These are phyloP conservation scores for Xanthia icteritia DNA, from an alignment of 2,888 invertebrate genomes.

Conservation along the genomic window DNA sequence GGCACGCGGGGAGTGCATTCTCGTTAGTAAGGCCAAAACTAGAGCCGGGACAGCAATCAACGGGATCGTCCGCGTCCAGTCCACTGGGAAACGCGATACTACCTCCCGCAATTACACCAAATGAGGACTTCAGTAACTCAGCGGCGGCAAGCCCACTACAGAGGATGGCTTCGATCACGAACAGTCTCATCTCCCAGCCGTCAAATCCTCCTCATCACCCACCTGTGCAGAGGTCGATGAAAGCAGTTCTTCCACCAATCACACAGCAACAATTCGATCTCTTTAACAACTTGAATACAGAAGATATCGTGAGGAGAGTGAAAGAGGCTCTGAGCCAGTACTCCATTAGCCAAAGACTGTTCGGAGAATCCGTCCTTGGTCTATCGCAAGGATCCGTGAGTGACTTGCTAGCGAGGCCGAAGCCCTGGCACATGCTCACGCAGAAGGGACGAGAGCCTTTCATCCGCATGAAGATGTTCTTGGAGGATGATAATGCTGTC, in stretches of 20 bases:
- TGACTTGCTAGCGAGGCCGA: constrained; percentile 98
- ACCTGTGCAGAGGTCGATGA: constrained; percentile 96
- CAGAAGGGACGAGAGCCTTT: constrained; percentile 99
- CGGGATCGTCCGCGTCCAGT: constrained; percentile 95
- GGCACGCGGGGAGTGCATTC: constrained; percentile 96
- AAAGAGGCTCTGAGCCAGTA: constrained; percentile 98
- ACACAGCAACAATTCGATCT: constrained; percentile 99
- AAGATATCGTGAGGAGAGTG: constrained; percentile 99
- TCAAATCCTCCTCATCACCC: constrained; percentile 96
- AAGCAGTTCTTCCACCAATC: constrained; percentile 99
- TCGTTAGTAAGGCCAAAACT: constrained; percentile 96
- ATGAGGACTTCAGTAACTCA: constrained; percentile 94
- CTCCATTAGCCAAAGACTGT: constrained; percentile 99
- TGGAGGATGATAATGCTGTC: constrained; percentile 98
- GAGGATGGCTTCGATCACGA: constrained; percentile 99
- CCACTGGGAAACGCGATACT: constrained; percentile 96
- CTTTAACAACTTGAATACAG: constrained; percentile 99
- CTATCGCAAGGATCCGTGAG: constrained; percentile 99
- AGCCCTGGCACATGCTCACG: constrained; percentile 99
- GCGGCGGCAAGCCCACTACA: constrained; percentile 98
- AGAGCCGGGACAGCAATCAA: constrained; percentile 94
- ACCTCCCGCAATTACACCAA: constrained; percentile 95
- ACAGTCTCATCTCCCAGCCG: constrained; percentile 98
- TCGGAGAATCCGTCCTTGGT: constrained; percentile 99
- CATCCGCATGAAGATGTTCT: constrained; percentile 99